These are phyloP conservation scores for Tachysurus fulvidraco DNA, from an alignment of 2,113 vertebrate species.

Conservation along the genomic window DNA sequence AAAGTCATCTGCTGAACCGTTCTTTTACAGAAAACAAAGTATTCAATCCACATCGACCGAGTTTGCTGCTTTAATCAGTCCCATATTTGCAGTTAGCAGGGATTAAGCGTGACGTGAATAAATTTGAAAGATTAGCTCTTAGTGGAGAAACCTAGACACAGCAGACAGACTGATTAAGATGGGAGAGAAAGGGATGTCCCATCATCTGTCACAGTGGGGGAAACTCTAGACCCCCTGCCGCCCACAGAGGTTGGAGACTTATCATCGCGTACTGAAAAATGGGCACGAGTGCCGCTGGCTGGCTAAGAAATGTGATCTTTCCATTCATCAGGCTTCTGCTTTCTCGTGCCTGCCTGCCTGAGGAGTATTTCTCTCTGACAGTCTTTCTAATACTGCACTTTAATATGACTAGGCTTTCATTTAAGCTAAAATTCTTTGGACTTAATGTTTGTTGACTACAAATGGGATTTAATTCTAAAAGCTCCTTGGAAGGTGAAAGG, in stretches of 20 bases:
- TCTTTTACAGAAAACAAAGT: constrained; percentile 6
- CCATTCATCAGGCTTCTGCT: constrained; percentile 28
- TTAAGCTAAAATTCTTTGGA: neutral
- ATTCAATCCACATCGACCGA: constrained; percentile 5
- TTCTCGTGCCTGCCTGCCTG: neutral
- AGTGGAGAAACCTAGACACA: constrained; percentile 10
- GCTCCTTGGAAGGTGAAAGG: neutral
- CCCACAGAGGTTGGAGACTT: constrained; percentile 36
- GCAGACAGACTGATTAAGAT: constrained; percentile 7
- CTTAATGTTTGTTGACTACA: neutral
- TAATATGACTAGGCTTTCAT: neutral
- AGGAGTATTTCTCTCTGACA: neutral
- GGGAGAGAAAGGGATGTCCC: constrained; percentile 19
- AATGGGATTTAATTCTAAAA: neutral
- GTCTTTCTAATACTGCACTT: neutral
- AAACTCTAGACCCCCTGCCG: constrained; percentile 38
- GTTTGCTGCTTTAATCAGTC: constrained; percentile 22
- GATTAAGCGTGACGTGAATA: constrained; percentile 11
- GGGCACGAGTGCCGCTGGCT: constrained; percentile 19
- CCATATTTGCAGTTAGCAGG: constrained; percentile 9
- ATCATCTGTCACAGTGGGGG: constrained; percentile 39
- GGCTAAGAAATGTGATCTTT: constrained; percentile 44
- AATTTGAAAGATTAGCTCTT: constrained; percentile 11
- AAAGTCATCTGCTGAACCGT: neutral
- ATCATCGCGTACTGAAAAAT: constrained; percentile 46